Conservation (phyloP, 2,797 vertebrate species). For the Naso thynnoides region DNA sequence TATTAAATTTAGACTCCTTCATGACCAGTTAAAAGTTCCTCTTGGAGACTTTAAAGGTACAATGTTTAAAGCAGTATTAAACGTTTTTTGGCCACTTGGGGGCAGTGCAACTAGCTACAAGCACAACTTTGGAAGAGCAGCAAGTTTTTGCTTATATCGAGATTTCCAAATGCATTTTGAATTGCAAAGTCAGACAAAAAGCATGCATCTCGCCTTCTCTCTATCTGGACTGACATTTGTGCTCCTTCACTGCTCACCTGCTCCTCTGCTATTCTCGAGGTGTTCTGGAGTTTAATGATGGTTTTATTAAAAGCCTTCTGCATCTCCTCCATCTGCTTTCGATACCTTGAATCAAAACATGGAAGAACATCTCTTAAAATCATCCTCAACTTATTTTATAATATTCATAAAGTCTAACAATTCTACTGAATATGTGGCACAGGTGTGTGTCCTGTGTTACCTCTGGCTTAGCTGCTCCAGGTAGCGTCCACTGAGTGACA, state of each 20-base stretch:
- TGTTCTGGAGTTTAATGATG: slow-evolving; percentile 98
- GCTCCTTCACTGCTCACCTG: slow-evolving; percentile 85
- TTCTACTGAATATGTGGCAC: not conserved
- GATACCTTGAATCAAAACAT: slow-evolving; percentile 86
- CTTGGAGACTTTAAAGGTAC: not conserved
- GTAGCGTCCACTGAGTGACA: slow-evolving; percentile 98
- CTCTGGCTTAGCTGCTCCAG: slow-evolving; percentile 98
- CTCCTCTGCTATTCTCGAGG: slow-evolving; percentile 94
- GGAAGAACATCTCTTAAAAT: not conserved
- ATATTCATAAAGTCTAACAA: no score
- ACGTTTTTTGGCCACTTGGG: not conserved
- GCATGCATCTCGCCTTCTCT: not conserved
- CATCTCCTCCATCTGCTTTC: slow-evolving; percentile 99
- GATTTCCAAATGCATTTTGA: not conserved
- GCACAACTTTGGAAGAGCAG: no score
- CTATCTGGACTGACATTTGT: not conserved
- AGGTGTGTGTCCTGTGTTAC: slow-evolving; percentile 63
- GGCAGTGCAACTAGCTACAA: not conserved
- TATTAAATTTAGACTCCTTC: no score
- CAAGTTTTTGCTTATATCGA: no score
- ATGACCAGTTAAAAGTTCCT: no score
- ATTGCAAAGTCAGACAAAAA: not conserved
- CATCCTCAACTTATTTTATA: not conserved
- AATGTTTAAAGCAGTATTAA: not conserved
- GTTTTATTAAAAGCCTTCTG: slow-evolving; percentile 99